A percentile compares a stretch with the other conserved stretches of the same genome.
Conservation (phyloP, 2,113 vertebrate species). For the Buteo buteo region DNA sequence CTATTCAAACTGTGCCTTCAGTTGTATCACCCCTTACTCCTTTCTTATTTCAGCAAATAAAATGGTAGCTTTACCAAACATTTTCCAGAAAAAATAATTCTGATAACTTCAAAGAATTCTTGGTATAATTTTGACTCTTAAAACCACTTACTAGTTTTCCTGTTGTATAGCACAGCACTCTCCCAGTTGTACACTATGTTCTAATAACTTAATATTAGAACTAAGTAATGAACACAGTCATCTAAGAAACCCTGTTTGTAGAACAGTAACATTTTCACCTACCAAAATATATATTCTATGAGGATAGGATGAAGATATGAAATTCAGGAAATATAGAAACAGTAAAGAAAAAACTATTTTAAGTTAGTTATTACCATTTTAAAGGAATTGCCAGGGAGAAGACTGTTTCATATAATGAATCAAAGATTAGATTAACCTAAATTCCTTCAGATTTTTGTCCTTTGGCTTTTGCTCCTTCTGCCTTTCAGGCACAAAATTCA, state of each 20-base stretch:
- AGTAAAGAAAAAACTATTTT: neutral
- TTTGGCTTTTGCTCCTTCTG: neutral
- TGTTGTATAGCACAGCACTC: neutral
- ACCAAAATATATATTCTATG: neutral
- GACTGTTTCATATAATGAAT: neutral
- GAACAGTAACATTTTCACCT: neutral
- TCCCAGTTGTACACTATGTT: neutral
- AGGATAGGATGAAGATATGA: neutral
- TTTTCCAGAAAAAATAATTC: neutral
- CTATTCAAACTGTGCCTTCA: neutral
- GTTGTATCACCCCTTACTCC: neutral
- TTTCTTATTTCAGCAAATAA: neutral
- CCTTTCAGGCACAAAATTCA: neutral
- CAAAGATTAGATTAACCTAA: neutral
- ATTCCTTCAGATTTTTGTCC: neutral
- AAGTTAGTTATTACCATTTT: neutral
- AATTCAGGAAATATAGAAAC: neutral
- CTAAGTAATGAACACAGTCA: neutral
- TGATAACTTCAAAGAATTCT: neutral
- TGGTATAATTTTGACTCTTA: neutral
- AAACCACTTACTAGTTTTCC: neutral
- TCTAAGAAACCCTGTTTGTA: neutral
- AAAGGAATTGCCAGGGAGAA: neutral
- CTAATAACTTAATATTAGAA: neutral
- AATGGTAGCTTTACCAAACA: neutral